These are phyloP conservation scores for Babylonia areolata DNA, from an alignment of 1,140 invertebrate genomes.

Conservation along the genomic window DNA sequence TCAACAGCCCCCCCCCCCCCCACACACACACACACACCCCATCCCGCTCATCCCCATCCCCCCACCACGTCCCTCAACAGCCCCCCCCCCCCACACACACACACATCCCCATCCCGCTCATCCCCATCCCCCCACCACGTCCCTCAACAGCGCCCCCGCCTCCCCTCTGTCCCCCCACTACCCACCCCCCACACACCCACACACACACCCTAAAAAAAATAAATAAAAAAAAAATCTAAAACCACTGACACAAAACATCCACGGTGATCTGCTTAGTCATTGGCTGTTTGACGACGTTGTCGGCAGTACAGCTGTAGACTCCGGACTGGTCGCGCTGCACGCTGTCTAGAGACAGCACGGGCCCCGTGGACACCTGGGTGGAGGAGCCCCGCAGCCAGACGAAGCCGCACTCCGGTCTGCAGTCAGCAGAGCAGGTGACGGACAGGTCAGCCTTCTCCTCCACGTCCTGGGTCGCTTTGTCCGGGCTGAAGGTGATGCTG, in stretches of 20 bases:
- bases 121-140: no score
- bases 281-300: conserved; percentile 16
- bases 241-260: conserved; percentile 35
- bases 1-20: no score
- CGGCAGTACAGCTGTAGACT: conserved; percentile 24
- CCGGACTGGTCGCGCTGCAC: conserved; percentile 31
- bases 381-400: conserved; percentile 14
- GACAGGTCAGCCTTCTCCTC: conserved; percentile 24
- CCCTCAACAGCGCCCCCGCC: no score
- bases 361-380: not conserved
- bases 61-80: no score
- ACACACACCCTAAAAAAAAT: no score
- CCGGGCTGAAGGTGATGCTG: conserved; percentile 25
- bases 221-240: not conserved
- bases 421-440: conserved; percentile 38
- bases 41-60: no score
- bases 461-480: conserved; percentile 20
- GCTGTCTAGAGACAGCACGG: conserved; percentile 12
- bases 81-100: no score
- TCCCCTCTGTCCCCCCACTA: no score
- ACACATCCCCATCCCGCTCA: no score
- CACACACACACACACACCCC: no score
- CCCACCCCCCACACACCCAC: no score
- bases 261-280: conserved; percentile 17
- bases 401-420: conserved; percentile 32